Base-by-base conservation (phyloP, 92 coral and sea anemone species). In the Porites divaricata region DNA sequence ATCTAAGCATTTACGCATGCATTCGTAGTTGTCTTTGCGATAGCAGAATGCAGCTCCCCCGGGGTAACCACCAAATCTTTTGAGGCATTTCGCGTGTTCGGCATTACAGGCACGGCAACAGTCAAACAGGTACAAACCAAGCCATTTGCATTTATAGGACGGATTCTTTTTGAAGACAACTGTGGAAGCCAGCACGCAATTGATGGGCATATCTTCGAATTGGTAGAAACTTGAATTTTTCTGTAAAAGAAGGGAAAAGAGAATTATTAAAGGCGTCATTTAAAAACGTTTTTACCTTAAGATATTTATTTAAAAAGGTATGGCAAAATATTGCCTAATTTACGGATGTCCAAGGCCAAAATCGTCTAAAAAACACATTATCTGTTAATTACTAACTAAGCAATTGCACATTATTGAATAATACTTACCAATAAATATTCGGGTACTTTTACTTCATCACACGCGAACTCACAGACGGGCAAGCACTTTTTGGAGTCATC, bases 31-130 rank as follows among this genome's bases (percentile, higher is more conserved):
- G 17, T 67, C 49, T 20, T 74, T 20, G 52, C 79, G 59, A 16
- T 79, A 79, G 51, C 83, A 79, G 64, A 14, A 79, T 51, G 67
- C 64, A 2, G 75, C 66, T 10, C 83, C 83, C 2, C 74, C 74
- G 3, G 8, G 1, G 64, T 14, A 15, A 2, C 2, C 0, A 0
- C 53, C 24, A 19, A 26, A 12, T 4, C 0, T 4, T 2, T 67
- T 52, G n/a, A 66, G 23, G 63, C 83, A 79, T 20, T 79, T 52
- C 1, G 1, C 24, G 41, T 51, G 4, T 8, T 53, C 2, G 21
- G 83, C 83, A 67, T 79, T 79, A 24, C 83, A 79, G 0, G 83
- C 83, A 0, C 83, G 74, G 51, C 83, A 79, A 41, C 83, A 79
- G 17, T 79, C 74, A 6, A 79, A 79, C 50, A 66, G 66, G 50